Conservation (phyloP, 2,888 invertebrate species). For the Trachelus iudaicus region DNA sequence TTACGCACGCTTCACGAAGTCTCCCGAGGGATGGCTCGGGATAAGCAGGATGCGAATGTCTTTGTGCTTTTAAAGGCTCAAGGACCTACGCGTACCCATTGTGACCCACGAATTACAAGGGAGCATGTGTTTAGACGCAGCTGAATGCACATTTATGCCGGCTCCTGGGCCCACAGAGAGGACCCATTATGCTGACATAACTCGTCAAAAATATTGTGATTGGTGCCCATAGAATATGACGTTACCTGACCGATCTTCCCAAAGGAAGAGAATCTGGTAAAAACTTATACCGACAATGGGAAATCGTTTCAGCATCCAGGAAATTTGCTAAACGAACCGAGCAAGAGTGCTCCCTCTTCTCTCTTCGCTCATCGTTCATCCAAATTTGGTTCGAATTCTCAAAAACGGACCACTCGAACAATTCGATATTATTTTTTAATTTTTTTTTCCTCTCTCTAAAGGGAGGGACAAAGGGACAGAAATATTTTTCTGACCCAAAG, state of each 20-base stretch:
- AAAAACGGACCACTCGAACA: too few relatives aligned
- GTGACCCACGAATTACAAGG: slow-evolving; percentile 39
- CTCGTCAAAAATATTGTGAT: slow-evolving; percentile 66
- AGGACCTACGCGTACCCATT: slow-evolving; percentile 42
- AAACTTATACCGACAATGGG: too few relatives aligned
- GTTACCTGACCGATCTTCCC: slow-evolving; percentile 46
- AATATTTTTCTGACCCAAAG: too few relatives aligned
- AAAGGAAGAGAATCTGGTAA: too few relatives aligned
- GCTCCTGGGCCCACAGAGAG: slow-evolving; percentile 32
- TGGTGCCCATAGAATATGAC: slow-evolving; percentile 58
- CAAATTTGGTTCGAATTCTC: too few relatives aligned
- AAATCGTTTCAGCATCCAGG: too few relatives aligned
- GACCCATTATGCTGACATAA: slow-evolving; percentile 61
- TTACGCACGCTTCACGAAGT: slow-evolving; percentile 62
- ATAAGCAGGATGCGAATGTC: slow-evolving; percentile 59
- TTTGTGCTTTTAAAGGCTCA: slow-evolving; percentile 58
- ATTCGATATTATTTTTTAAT: too few relatives aligned
- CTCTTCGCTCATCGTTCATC: too few relatives aligned
- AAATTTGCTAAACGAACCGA: too few relatives aligned
- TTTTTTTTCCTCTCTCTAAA: too few relatives aligned
- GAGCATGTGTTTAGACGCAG: slow-evolving; percentile 54
- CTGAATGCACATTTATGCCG: slow-evolving; percentile 54
- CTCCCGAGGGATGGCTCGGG: slow-evolving; percentile 57
- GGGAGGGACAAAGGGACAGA: too few relatives aligned
- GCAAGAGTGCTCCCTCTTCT: too few relatives aligned